Percentiles rank a stretch among this genome's conserved stretches.
Evolutionary conservation across 1,140 invertebrate species (phyloP).

Genomic region (Tribolium castaneum): DNA sequence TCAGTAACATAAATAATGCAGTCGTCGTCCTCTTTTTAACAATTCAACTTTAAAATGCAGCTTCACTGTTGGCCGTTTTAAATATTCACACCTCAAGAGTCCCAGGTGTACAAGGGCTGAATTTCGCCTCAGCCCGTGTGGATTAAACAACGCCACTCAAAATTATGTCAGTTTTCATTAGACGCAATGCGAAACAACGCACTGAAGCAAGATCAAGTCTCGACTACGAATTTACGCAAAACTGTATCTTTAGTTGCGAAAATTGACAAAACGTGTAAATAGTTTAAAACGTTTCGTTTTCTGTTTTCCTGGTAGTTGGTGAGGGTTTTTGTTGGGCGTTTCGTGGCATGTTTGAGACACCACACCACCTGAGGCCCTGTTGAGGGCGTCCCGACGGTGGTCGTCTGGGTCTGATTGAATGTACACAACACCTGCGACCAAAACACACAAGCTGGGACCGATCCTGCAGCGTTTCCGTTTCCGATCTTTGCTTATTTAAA

Average conservation of each 20-base stretch:
- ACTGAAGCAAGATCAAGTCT: too few species aligned
- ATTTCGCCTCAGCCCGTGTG: not conserved
- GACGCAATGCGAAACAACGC: not conserved
- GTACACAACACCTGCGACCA: slow-evolving; percentile 48
- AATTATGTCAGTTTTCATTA: not conserved
- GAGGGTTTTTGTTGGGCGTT: slow-evolving; percentile 2
- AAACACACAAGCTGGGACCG: slow-evolving; percentile 1
- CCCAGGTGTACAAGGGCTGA: not conserved
- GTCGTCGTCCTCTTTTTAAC: slow-evolving; percentile 2
- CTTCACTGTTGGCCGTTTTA: not conserved
- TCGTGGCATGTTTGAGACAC: slow-evolving; percentile 17
- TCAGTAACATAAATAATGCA: slow-evolving; percentile 20
- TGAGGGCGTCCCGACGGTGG: slow-evolving; percentile 31
- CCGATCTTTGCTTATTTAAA: not conserved
- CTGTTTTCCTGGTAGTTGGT: too few species aligned
- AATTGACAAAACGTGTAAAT: too few species aligned
- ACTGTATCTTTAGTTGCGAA: too few species aligned
- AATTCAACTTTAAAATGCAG: slow-evolving; percentile 11
- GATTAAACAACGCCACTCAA: not conserved
- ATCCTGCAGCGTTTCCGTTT: not conserved
- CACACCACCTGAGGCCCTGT: slow-evolving; percentile 27
- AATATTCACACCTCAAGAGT: not conserved
- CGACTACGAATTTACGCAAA: too few species aligned
- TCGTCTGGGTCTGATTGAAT: slow-evolving; percentile 41
- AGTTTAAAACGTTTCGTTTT: too few species aligned